A percentile compares a stretch with the other conserved stretches of the same genome.
Evolutionary conservation across 2,797 vertebrate species (phyloP).

Genomic region (Phylloscopus collybita): DNA sequence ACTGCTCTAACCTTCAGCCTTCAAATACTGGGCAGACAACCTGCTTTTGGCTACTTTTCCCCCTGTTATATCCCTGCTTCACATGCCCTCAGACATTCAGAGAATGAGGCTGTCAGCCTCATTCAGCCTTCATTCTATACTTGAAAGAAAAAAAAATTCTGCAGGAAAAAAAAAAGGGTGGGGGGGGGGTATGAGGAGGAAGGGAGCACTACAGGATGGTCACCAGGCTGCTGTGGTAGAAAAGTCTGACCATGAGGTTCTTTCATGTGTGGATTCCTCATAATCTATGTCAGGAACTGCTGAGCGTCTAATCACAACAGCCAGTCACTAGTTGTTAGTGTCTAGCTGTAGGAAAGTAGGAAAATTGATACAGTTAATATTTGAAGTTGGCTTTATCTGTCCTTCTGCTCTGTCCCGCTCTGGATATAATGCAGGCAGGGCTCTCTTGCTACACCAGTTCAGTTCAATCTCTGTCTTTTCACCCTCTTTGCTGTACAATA

Average conservation of each 20-base stretch:
- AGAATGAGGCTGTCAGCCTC: neutral
- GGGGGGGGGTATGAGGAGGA: rapidly evolving
- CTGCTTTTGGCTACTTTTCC: neutral
- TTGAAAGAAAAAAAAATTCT: neutral
- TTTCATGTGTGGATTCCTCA: neutral
- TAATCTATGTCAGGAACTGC: neutral
- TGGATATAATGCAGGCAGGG: neutral
- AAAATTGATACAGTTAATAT: neutral
- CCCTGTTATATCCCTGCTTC: neutral
- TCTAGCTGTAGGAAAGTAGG: neutral
- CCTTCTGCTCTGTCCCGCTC: neutral
- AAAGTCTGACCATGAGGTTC: neutral
- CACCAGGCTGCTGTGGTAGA: neutral
- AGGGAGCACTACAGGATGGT: neutral
- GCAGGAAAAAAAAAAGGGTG: neutral
- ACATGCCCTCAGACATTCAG: neutral
- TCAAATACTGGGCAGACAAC: neutral
- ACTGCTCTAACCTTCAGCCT: slow-evolving; percentile 29
- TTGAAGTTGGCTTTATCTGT: neutral
- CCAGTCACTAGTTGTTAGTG: neutral
- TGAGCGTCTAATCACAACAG: neutral
- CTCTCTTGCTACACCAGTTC: neutral
- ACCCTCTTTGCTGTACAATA: neutral
- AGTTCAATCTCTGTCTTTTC: neutral
- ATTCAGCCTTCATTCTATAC: neutral